Evolutionary conservation across 2,113 vertebrate genomes (phyloP).

Genomic region (Montifringilla adamsi): DNA sequence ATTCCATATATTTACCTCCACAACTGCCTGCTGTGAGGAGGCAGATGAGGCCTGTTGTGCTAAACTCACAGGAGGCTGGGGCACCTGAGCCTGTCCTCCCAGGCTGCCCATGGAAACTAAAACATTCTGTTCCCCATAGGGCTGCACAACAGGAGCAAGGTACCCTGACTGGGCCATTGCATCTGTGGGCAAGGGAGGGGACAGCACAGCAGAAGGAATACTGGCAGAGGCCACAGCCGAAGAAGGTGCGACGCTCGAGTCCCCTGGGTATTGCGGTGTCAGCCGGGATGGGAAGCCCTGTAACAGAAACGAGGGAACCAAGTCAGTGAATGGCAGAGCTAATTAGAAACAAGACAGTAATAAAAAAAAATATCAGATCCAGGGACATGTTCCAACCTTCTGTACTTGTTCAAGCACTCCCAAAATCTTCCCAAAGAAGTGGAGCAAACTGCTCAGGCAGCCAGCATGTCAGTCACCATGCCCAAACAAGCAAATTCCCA

Average conservation of each 20-base stretch:
- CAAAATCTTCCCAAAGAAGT: not conserved
- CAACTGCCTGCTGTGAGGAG: conserved; percentile 72
- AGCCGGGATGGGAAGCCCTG: conserved; percentile 75
- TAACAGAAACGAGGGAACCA: conserved; percentile 52
- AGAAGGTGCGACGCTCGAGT: conserved; percentile 66
- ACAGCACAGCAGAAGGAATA: conserved; percentile 73
- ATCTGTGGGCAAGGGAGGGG: conserved; percentile 75
- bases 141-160: conserved; percentile 70
- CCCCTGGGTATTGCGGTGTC: conserved; percentile 70
- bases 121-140: conserved; percentile 72
- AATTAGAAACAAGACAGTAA: conserved; percentile 7
- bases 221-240: conserved; percentile 75
- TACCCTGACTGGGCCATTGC: conserved; percentile 70
- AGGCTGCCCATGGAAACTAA: conserved; percentile 66
- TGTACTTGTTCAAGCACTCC: not conserved
- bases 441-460: not conserved
- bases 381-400: not conserved
- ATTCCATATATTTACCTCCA: conserved; percentile 73
- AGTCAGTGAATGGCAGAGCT: conserved; percentile 34
- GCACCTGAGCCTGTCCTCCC: conserved; percentile 76
- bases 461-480: not conserved
- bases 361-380: not conserved
- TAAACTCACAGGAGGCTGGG: conserved; percentile 72
- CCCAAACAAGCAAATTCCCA: not conserved
- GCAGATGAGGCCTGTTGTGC: conserved; percentile 68